These are phyloP conservation scores for Oedothorax gibbosus DNA, from an alignment of 1,140 invertebrate genomes.

Conservation along the genomic window DNA sequence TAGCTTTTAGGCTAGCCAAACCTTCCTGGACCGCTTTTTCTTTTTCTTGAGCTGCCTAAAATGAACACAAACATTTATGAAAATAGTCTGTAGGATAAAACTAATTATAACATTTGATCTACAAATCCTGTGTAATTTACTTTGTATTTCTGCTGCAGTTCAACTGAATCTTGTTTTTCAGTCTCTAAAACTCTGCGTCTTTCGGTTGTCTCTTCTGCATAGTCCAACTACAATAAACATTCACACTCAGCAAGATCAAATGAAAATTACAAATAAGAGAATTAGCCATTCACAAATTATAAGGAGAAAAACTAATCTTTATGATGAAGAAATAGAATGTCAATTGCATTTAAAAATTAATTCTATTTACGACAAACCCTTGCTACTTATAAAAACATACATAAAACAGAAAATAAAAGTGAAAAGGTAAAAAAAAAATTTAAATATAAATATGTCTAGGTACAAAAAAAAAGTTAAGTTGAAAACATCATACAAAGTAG, in stretches of 20 bases:
- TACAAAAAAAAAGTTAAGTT: too few species aligned
- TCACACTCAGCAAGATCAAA: background rate
- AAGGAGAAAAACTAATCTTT: background rate
- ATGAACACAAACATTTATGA: background rate
- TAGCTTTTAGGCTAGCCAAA: conserved; percentile 63
- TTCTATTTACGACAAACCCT: background rate
- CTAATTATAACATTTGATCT: background rate
- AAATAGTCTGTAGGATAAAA: background rate
- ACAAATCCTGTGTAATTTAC: conserved; percentile 27
- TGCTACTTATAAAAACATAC: background rate
- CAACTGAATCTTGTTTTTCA: conserved; percentile 64
- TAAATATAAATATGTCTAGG: background rate
- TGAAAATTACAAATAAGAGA: background rate
- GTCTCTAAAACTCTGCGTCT: conserved; percentile 63
- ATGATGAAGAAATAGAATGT: background rate
- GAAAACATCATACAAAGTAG: too few species aligned
- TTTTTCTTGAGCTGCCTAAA: conserved; percentile 63
- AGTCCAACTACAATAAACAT: conserved; percentile 62
- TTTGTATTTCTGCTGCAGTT: conserved; percentile 64
- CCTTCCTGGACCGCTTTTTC: conserved; percentile 64
- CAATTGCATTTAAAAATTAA: background rate
- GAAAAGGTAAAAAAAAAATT: background rate
- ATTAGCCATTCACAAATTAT: background rate
- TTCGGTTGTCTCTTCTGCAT: conserved; percentile 65
- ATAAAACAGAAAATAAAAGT: background rate